These are phyloP conservation scores for Ornithoptera priamus DNA, from an alignment of 2,888 invertebrate genomes.

Conservation along the genomic window DNA sequence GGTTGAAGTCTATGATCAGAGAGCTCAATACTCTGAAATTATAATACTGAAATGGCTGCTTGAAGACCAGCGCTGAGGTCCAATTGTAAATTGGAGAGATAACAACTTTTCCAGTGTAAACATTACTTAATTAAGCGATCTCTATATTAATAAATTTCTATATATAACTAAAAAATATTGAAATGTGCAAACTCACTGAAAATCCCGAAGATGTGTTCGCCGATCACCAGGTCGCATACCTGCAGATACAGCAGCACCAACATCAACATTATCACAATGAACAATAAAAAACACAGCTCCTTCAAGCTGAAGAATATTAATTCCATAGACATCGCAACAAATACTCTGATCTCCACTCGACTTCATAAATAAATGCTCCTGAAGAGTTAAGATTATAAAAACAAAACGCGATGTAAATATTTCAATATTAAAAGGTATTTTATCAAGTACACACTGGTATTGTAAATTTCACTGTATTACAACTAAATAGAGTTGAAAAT, in stretches of 20 bases:
- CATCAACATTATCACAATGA: slow-evolving; percentile 46
- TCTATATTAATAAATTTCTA: no score
- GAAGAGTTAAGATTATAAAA: slow-evolving; percentile 1
- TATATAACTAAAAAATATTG: no score
- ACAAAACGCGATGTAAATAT: slow-evolving; percentile 11
- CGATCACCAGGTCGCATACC: slow-evolving; percentile 60
- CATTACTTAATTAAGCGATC: no score
- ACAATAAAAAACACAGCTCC: slow-evolving; percentile 55
- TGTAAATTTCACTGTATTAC: not conserved
- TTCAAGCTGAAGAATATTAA: slow-evolving; percentile 35
- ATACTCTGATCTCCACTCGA: no score
- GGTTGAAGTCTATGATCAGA: no score
- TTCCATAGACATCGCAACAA: slow-evolving; percentile 16
- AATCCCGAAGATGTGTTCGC: slow-evolving; percentile 53
- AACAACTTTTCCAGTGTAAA: no score
- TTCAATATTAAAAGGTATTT: not conserved
- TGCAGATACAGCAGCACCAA: slow-evolving; percentile 59
- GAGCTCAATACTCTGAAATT: no score
- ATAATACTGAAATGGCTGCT: no score
- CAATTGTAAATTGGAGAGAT: no score
- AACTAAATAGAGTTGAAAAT: slow-evolving; percentile 2
- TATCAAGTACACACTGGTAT: not conserved
- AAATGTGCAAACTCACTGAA: slow-evolving; percentile 57
- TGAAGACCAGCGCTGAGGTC: no score
- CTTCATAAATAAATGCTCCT: no score